phyloP scores from a whole-genome alignment of 2,113 vertebrate species.

The Chionis minor region DNA sequence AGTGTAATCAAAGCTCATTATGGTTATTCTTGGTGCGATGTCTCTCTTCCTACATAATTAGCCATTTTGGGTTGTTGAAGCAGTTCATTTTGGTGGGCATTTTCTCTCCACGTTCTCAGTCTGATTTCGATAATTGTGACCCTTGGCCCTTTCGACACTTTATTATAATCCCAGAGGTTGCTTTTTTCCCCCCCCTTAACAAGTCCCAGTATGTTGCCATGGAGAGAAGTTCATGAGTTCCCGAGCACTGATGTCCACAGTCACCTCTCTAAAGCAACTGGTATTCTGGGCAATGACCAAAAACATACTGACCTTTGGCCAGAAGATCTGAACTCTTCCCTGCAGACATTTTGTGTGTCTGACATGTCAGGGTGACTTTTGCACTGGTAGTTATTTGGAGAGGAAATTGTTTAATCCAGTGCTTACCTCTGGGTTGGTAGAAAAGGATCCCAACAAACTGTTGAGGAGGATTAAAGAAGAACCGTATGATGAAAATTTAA shows the following conservation, averaged over 20 bases:
- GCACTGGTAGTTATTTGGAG: neutral
- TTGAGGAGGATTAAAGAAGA: neutral
- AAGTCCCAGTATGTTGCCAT: conserved; percentile 33
- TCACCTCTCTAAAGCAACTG: neutral
- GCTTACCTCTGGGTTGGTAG: neutral
- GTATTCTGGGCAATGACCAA: neutral
- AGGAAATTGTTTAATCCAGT: neutral
- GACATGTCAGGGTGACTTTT: neutral
- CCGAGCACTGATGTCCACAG: neutral
- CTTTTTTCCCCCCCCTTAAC: neutral
- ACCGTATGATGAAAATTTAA: neutral
- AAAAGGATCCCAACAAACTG: neutral
- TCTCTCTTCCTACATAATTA: conserved; percentile 67
- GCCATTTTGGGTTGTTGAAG: conserved; percentile 52
- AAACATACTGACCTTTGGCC: neutral
- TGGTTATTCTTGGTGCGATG: conserved; percentile 76
- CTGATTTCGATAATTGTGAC: conserved; percentile 22
- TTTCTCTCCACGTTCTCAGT: neutral
- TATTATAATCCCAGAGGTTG: neutral
- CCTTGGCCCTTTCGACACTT: neutral
- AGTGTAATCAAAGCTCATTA: conserved; percentile 81
- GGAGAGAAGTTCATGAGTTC: conserved; percentile 54
- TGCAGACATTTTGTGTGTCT: neutral
- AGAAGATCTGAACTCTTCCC: neutral
- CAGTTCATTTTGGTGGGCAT: conserved; percentile 12